Percentiles rank a stretch among this genome's conserved stretches.
These are phyloP conservation scores for Coranthus polyacanthus DNA, from an alignment of 2,797 vertebrate species.

Conservation along the genomic window DNA sequence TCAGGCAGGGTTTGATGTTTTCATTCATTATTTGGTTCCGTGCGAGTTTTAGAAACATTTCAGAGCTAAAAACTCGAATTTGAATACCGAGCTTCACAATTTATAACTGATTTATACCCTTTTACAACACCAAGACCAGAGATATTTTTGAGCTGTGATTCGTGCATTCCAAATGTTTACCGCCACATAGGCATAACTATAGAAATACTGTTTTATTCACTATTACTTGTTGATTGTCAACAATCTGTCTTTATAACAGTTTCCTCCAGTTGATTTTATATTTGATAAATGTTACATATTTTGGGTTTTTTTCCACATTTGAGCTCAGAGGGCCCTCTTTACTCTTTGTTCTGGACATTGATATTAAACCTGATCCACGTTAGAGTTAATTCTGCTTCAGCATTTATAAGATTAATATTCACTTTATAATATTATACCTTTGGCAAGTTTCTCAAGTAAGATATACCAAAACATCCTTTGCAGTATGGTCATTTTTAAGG, in stretches of 20 bases:
- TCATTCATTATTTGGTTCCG: neutral
- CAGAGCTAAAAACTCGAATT: neutral
- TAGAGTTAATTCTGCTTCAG: neutral
- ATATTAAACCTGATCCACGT: neutral
- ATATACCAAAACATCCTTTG: neutral
- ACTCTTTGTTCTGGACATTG: neutral
- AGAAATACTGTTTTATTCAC: too few relatives aligned
- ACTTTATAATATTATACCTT: constrained; percentile 5
- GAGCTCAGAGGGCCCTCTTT: neutral
- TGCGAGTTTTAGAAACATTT: neutral
- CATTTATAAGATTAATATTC: neutral
- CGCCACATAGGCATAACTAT: neutral
- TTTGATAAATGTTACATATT: too few relatives aligned
- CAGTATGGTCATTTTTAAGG: neutral
- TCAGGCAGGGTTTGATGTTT: neutral
- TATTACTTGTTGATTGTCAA: too few relatives aligned
- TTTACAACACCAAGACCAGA: neutral
- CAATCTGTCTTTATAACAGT: neutral
- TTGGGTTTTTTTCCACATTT: neutral
- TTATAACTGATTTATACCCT: neutral
- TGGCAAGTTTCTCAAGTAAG: neutral
- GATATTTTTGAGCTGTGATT: neutral
- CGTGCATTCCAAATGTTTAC: neutral
- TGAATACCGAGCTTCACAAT: neutral
- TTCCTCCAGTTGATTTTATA: neutral